phyloP scores from a whole-genome alignment of 2,888 invertebrate species.

The Amblyteles armatorius region DNA sequence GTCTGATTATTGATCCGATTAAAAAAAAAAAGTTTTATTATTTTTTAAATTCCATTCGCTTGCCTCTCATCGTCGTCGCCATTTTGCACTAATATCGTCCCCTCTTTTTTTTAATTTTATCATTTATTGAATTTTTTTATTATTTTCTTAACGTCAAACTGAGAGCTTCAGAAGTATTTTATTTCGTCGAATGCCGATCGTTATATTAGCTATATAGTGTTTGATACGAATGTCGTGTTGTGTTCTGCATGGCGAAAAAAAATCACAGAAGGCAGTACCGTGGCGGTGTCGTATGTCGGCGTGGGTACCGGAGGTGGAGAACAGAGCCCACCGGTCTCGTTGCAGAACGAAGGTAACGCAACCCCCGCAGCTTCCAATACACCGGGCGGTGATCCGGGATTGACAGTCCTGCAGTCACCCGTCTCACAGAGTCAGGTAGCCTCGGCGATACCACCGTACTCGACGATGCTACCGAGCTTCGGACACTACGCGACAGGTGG shows the following conservation, averaged over 20 bases:
- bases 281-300: conserved; percentile 83
- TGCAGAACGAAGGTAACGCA: conserved; percentile 83
- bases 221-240: conserved; percentile 84
- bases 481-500: conserved; percentile 89
- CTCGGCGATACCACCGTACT: conserved; percentile 86
- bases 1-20: conserved; percentile 6
- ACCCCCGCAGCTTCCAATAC: conserved; percentile 83
- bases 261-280: conserved; percentile 81
- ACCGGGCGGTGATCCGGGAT: conserved; percentile 82
- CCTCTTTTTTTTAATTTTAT: neutral
- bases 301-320: conserved; percentile 83
- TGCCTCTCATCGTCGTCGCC: conserved; percentile 27
- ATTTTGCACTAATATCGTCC: conserved; percentile 16
- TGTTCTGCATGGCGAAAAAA: conserved; percentile 80
- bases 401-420: conserved; percentile 88
- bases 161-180: conserved; percentile 11
- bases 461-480: conserved; percentile 89
- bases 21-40: neutral
- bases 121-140: conserved; percentile 14
- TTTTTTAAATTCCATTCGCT: neutral
- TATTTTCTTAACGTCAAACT: conserved; percentile 18
- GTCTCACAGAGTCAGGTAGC: conserved; percentile 85
- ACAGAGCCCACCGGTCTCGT: conserved; percentile 83
- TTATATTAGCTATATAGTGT: conserved; percentile 78
- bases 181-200: conserved; percentile 40